Evolutionary conservation across 2,888 invertebrate genomes (phyloP).

Genomic region (Ennomos erosarius): DNA sequence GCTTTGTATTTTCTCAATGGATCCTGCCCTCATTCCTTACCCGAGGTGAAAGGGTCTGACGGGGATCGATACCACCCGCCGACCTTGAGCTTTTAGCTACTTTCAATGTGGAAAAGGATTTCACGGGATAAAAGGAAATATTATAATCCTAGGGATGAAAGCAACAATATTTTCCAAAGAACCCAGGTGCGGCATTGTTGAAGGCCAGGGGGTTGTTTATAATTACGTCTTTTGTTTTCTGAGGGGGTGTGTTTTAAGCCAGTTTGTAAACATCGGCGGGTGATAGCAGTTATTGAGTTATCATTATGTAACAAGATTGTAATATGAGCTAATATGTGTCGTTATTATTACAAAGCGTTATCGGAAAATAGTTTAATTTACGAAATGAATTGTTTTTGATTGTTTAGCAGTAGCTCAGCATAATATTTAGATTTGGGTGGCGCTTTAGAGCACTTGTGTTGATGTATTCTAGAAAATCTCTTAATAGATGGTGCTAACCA

Average conservation of each 20-base stretch:
- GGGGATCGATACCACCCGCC: slow-evolving; percentile 45
- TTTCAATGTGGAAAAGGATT: slow-evolving; percentile 21
- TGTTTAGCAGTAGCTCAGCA: too few relatives aligned
- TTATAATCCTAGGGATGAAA: slow-evolving; percentile 18
- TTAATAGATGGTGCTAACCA: too few relatives aligned
- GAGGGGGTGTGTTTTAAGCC: not conserved
- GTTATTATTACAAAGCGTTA: too few relatives aligned
- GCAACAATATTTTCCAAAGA: slow-evolving; percentile 10
- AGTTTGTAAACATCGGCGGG: not conserved
- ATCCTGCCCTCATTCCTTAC: slow-evolving; percentile 7
- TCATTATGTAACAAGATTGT: too few relatives aligned
- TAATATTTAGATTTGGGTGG: too few relatives aligned
- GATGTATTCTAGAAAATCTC: too few relatives aligned
- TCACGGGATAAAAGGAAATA: slow-evolving; percentile 19
- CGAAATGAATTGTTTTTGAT: too few relatives aligned
- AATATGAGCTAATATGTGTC: too few relatives aligned
- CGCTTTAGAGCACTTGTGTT: too few relatives aligned
- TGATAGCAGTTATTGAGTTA: too few relatives aligned
- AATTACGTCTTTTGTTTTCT: not conserved
- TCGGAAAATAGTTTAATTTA: too few relatives aligned
- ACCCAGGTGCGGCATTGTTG: not conserved
- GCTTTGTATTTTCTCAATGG: slow-evolving; percentile 9
- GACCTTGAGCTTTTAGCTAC: slow-evolving; percentile 41
- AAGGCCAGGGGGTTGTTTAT: slow-evolving; percentile 1
- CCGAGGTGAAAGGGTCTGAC: slow-evolving; percentile 8